Conservation (phyloP, 1,140 invertebrate genomes). For the Lanistes nyassanus region DNA sequence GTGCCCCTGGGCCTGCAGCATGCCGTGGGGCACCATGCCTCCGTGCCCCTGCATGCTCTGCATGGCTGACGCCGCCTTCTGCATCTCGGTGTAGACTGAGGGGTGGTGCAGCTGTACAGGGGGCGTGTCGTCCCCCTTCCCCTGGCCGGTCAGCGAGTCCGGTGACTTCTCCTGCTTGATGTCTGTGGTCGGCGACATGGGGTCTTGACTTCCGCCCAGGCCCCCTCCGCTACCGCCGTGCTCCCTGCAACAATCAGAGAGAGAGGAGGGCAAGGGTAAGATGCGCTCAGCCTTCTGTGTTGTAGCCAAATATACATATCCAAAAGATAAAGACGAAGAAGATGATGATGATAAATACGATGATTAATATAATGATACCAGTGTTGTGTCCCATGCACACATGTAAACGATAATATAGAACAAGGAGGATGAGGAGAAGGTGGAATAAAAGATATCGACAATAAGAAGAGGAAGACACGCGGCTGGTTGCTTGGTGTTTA, state of each 20-base stretch:
- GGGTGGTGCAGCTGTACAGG: conserved; percentile 13
- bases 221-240: conserved; percentile 5
- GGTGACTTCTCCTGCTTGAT: conserved; percentile 35
- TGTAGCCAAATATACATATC: background rate
- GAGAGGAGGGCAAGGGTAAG: background rate
- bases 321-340: background rate
- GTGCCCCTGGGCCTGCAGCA: conserved; percentile 13
- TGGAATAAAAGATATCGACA: too few relatives aligned
- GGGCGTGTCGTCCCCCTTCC: conserved; percentile 28
- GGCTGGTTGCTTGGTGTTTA: too few relatives aligned
- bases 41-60: background rate
- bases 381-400: too few relatives aligned
- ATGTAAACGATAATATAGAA: too few relatives aligned
- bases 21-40: conserved; percentile 12
- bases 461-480: too few relatives aligned
- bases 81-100: conserved; percentile 27
- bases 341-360: background rate
- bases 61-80: conserved; percentile 14
- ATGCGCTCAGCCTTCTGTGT: background rate
- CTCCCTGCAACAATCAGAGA: conserved; percentile 7
- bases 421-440: too few relatives aligned
- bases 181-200: conserved; percentile 17
- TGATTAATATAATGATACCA: too few relatives aligned
- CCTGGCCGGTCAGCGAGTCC: conserved; percentile 31
- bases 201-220: conserved; percentile 10